Base-by-base conservation (phyloP, 2,797 vertebrate genomes). In the Halcyon chelicuti region DNA sequence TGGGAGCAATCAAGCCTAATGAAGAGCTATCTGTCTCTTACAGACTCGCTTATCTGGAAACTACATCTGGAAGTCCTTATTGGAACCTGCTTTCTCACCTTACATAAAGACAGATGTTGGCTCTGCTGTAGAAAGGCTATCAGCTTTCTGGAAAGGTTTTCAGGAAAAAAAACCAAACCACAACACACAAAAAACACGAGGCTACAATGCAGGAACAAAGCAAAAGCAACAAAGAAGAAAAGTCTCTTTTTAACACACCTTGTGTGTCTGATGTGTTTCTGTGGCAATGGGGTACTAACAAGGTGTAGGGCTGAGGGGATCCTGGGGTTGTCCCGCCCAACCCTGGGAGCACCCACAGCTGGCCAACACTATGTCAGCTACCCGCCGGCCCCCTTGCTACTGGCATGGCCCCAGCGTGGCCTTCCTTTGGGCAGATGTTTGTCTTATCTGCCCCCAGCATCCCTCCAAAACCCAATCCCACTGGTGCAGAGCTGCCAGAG, bases 201-300 rank as follows among this genome's bases (percentile, higher is more conserved):
- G 22, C 9, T 55, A 20, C 0, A 0, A 12, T 10, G 10, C 8
- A 40, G 29, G 35, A 75, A 37, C n/a, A 88, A 88, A 75, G 19
- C 26, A 88, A 91, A 75, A 72, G 6, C 15, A 39, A 71, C 51
- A 10, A 84, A 90, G 58, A 68, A 75, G 28, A 9, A 47, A 91
- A 83, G 33, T 29, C 9, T 46, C 58, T 83, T 94, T 47, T 25
- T 33, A 71, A 42, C 14, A 42, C 12, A 10, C 9, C 62, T 79
- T 18, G 58, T 12, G 4, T 0, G 0, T 31, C 20, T 52, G 29
- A 39, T 5, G 17, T 0, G 10, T 65, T 80, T 75, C 49, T 72
- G 46, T 7, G 4, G 70, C 77, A 86, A 81, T 1, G 0, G n/a
- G 44, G 2, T 33, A 61, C 16, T 71, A 49, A 40, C 1, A 10